These are phyloP conservation scores for Salvelinus namaycush DNA, from an alignment of 2,113 vertebrate genomes.

Conservation along the genomic window DNA sequence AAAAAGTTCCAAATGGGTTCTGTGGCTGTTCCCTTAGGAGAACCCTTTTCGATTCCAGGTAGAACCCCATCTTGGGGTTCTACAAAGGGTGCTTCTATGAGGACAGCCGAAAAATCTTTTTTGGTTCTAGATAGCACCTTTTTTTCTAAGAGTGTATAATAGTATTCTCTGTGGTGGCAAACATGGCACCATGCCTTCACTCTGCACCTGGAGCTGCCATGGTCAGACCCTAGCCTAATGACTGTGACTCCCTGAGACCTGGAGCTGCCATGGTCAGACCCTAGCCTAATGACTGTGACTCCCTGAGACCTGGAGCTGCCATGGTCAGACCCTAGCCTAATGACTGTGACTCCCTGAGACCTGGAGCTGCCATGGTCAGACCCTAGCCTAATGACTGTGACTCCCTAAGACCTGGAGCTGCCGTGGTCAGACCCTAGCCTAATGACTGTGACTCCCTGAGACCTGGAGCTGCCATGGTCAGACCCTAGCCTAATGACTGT, in stretches of 20 bases:
- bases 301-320: constrained; percentile 5
- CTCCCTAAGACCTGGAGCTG: constrained; percentile 9
- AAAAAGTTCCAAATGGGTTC: too few species aligned
- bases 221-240: background rate
- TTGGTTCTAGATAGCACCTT: too few species aligned
- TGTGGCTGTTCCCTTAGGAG: too few species aligned
- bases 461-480: background rate
- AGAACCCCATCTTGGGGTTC: too few species aligned
- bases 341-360: constrained; percentile 9
- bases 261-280: background rate
- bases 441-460: constrained; percentile 5
- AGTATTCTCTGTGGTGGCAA: too few species aligned
- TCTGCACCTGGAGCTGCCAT: background rate
- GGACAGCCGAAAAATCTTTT: too few species aligned
- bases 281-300: constrained; percentile 3
- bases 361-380: background rate
- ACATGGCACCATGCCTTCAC: background rate
- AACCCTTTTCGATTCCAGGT: too few species aligned
- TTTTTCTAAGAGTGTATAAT: too few species aligned
- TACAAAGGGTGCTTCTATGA: too few species aligned
- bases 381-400: background rate
- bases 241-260: constrained; percentile 9
- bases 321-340: background rate
- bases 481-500: background rate
- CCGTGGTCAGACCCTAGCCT: background rate